Percentiles rank a stretch among this genome's conserved stretches.
These are phyloP conservation scores for Celastrina argiolus DNA, from an alignment of 2,888 invertebrate genomes.

Conservation along the genomic window DNA sequence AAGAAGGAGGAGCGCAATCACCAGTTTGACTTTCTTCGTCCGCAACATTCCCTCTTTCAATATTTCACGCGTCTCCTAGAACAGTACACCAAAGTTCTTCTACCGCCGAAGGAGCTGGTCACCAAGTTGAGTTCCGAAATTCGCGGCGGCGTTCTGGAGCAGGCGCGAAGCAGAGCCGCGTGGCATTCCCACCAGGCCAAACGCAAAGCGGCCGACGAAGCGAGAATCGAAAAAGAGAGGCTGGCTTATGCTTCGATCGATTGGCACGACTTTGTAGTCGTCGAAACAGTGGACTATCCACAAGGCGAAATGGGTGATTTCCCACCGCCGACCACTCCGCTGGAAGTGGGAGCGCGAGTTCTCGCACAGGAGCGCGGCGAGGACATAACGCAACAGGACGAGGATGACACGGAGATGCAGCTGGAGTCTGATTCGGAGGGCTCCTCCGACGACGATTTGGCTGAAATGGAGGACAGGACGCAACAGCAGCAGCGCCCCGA, in stretches of 20 bases:
- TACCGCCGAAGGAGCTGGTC: conserved; percentile 95
- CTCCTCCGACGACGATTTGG: conserved; percentile 69
- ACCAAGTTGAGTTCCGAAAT: conserved; percentile 88
- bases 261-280: conserved; percentile 99
- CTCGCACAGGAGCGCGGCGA: conserved; percentile 88
- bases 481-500: conserved; percentile 63
- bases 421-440: conserved; percentile 89
- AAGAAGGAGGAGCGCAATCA: conserved; percentile 98
- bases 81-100: conserved; percentile 98
- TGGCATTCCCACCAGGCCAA: conserved; percentile 98
- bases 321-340: conserved; percentile 97
- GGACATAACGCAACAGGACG: conserved; percentile 76
- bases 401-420: conserved; percentile 91
- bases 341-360: conserved; percentile 96
- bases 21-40: conserved; percentile 98
- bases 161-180: conserved; percentile 95
- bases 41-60: conserved; percentile 98
- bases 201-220: conserved; percentile 94
- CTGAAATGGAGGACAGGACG: conserved; percentile 82
- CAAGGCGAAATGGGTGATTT: conserved; percentile 97
- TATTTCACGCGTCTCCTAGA: conserved; percentile 98
- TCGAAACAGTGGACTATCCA: conserved; percentile 99
- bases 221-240: conserved; percentile 95
- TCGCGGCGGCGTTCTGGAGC: conserved; percentile 84
- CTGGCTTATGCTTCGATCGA: conserved; percentile 98